phyloP scores from a whole-genome alignment of 2,797 vertebrate species.

The Acanthopagrus latus region DNA sequence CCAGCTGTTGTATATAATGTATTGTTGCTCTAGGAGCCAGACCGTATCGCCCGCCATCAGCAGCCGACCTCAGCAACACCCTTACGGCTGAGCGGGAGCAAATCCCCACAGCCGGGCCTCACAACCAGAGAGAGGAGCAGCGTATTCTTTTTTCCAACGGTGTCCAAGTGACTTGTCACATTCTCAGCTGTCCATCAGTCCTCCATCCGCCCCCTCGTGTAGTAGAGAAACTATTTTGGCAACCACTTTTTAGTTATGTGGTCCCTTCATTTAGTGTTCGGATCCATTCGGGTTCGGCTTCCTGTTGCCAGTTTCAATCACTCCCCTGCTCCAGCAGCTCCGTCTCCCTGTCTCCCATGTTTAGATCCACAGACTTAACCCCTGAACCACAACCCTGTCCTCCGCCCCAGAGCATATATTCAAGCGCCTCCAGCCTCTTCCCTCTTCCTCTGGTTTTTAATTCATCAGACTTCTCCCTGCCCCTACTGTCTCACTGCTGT shows the following conservation, averaged over 20 bases:
- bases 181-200: neutral
- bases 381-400: neutral
- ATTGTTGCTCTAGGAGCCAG: neutral
- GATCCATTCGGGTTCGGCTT: no score
- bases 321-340: neutral
- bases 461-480: constrained; percentile 2
- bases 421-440: neutral
- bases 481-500: neutral
- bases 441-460: neutral
- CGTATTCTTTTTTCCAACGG: neutral
- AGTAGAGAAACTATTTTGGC: neutral
- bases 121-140: neutral
- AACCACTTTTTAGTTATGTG: neutral
- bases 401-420: neutral
- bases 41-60: neutral
- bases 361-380: neutral
- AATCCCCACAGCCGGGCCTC: neutral
- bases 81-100: neutral
- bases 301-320: neutral
- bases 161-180: neutral
- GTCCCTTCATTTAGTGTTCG: no score
- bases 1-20: no score
- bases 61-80: neutral
- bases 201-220: neutral
- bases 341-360: no score